Evolutionary conservation across 2,113 vertebrate species (phyloP).

Genomic region (Rhabdomys dilectus): DNA sequence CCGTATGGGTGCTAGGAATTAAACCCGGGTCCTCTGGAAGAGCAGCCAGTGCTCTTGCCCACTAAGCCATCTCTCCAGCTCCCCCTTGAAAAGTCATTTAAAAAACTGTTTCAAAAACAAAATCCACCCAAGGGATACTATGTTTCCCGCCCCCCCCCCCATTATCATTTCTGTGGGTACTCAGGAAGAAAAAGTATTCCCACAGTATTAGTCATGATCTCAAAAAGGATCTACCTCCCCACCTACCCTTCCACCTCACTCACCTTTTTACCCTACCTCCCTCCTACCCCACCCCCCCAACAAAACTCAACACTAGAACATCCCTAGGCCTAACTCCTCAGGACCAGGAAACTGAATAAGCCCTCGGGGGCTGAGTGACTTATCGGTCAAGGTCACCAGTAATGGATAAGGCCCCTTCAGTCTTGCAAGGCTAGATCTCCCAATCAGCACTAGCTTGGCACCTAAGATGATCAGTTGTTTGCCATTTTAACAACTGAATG

Average conservation of each 20-base stretch:
- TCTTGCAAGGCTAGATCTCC: neutral
- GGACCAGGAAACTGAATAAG: slow-evolving; percentile 24
- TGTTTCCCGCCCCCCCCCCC: neutral
- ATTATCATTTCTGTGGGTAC: neutral
- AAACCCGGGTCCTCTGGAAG: neutral
- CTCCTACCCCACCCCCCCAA: neutral
- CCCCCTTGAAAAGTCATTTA: neutral
- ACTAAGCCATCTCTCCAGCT: neutral
- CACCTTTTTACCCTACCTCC: neutral
- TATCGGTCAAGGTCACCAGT: slow-evolving; percentile 1
- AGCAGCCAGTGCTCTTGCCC: neutral
- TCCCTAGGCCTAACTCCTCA: neutral
- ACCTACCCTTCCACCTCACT: neutral
- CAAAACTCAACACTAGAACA: neutral
- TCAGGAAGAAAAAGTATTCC: slow-evolving; percentile 11
- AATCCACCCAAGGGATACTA: neutral
- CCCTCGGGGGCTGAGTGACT: neutral
- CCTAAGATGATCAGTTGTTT: neutral
- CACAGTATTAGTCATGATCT: neutral
- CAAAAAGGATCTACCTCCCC: neutral
- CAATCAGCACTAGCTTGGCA: neutral
- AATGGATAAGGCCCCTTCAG: neutral
- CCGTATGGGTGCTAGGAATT: neutral
- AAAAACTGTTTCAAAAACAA: neutral
- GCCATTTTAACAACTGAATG: neutral